phyloP scores from a whole-genome alignment of 2,797 vertebrate genomes.

The Staurois parvus region DNA sequence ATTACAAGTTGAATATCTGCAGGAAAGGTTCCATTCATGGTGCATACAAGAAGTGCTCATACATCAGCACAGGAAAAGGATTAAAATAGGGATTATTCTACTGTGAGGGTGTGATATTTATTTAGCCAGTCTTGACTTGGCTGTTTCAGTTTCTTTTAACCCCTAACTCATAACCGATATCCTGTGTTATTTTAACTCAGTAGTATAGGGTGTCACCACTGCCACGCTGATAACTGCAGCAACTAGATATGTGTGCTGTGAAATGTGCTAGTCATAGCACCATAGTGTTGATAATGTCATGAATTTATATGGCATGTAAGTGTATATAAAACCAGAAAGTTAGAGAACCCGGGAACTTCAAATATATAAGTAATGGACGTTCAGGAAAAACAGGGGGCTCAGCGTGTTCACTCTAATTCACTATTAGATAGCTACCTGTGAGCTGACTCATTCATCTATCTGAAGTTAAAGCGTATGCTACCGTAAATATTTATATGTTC shows the following conservation, averaged over 20 bases:
- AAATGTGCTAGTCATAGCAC: background rate
- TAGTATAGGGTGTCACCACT: constrained; percentile 24
- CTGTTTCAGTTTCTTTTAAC: constrained; percentile 50
- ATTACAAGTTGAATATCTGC: constrained; percentile 35
- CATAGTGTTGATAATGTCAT: background rate
- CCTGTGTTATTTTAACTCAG: constrained; percentile 40
- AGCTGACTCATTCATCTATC: too few relatives aligned
- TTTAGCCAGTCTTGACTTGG: constrained; percentile 59
- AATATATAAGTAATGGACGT: background rate
- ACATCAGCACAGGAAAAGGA: constrained; percentile 52
- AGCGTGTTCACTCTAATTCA: too few relatives aligned
- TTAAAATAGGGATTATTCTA: constrained; percentile 57
- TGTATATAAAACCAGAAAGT: background rate
- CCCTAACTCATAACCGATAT: constrained; percentile 28
- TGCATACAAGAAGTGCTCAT: constrained; percentile 28
- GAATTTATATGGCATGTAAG: background rate
- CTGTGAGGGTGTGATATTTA: constrained; percentile 58
- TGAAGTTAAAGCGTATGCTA: too few relatives aligned
- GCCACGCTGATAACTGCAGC: background rate
- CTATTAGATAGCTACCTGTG: too few relatives aligned
- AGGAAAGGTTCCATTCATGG: constrained; percentile 44
- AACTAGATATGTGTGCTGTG: background rate
- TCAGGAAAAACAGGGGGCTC: too few relatives aligned
- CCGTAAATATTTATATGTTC: too few relatives aligned
- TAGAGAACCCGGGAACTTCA: background rate